Evolutionary conservation across 2,888 invertebrate species (phyloP).

Genomic region (Tillus elongatus): DNA sequence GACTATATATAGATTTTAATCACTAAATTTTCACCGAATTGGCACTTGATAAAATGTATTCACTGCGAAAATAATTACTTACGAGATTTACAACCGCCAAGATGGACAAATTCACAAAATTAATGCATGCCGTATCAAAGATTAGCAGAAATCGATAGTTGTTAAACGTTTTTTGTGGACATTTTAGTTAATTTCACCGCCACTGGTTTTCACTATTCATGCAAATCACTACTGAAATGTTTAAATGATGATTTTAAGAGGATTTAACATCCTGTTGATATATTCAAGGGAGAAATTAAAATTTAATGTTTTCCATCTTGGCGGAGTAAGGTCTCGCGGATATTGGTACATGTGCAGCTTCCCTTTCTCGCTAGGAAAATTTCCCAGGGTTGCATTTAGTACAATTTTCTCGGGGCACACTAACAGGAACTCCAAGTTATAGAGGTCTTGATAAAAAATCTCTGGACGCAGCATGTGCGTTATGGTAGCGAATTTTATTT

Average conservation of each 20-base stretch:
- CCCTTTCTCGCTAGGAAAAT: conserved; percentile 24
- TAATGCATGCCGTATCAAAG: too few species aligned
- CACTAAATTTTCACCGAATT: conserved; percentile 9
- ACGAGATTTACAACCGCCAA: conserved; percentile 28
- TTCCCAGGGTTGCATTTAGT: conserved; percentile 19
- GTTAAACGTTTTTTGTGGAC: too few species aligned
- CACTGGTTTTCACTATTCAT: too few species aligned
- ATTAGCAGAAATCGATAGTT: too few species aligned
- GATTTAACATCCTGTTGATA: too few species aligned
- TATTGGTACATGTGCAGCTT: conserved; percentile 35
- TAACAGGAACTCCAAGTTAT: too few species aligned
- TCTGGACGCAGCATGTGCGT: too few species aligned
- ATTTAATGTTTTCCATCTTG: conserved; percentile 35
- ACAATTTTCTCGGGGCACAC: not conserved
- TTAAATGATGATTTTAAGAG: too few species aligned
- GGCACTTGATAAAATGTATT: conserved; percentile 8
- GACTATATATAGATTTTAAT: conserved; percentile 14
- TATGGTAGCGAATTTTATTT: too few species aligned
- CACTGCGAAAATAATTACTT: conserved; percentile 12
- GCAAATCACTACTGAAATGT: too few species aligned
- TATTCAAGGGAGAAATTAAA: conserved; percentile 26
- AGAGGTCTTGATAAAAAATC: too few species aligned
- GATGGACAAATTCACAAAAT: conserved; percentile 27
- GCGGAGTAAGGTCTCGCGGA: conserved; percentile 33
- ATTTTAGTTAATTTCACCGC: too few species aligned